Base-by-base conservation (phyloP, 2,113 vertebrate genomes). In the Notarius quadriscutis region DNA sequence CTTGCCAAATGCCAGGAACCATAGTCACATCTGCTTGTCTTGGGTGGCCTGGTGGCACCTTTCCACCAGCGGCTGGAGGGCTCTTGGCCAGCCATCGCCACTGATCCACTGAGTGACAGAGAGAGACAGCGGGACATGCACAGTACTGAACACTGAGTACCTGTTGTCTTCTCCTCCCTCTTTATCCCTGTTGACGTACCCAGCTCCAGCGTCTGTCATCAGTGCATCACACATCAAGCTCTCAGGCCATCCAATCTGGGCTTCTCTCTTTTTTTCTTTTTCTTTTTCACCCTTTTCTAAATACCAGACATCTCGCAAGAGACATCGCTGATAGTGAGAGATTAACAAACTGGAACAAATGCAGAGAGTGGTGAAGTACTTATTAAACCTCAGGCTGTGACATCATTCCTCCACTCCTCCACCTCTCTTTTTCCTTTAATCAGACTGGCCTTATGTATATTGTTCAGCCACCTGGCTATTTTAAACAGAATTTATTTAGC, bases 1-100 rank as follows among this genome's bases (percentile, higher is more conserved):
- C 94, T 95, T 97, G 96, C 97, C 96, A 97, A 96, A 96, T 92
- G 96, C 96, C 95, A 93, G 95, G 93, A 95, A 96, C 95, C 94
- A 93, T 93, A 95, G 96, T 96, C 96, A 95, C 96, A 96, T 96
- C 96, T 97, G 96, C 93, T 96, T 93, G 93, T 94, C 95, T 95
- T 91, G 92, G 92, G 90, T 94, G 88, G 95, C 96, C 96, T 95
- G 94, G 94, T 95, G 96, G 95, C 94, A 95, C 93, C 92, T 94
- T 93, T 94, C 90, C 91, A 92, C 55, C 51, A 15, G 41, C 10
- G 27, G 78, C 94, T 90, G 91, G 92, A 93, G 93, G 95, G 90
- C 92, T 88, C 91, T 89, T 93, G 41, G 15, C 93, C 94, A 94
- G 93, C 94, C 81, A 93, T 81, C 57, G 51, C 55, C 85, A 53